Base-by-base conservation (phyloP, 2,888 invertebrate genomes). In the Melangyna quadrimaculata region DNA sequence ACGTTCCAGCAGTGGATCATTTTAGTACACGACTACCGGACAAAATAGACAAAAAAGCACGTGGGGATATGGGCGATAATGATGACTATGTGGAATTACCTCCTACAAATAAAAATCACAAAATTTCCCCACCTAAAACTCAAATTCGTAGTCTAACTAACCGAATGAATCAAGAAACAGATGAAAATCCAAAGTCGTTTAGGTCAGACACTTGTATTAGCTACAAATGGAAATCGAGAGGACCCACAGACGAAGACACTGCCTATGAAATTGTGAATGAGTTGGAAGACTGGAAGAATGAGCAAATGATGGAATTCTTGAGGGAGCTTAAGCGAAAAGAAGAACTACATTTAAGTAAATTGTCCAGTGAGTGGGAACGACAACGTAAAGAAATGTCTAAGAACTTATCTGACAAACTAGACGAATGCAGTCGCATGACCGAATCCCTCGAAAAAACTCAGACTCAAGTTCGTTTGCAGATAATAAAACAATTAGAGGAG, bases 211-310 rank as follows among this genome's bases (percentile, higher is more conserved):
- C 48, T 35, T 24, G 8, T n/a, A 32, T 69, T 1, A 35, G 12
- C 12, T 67, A 67, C 35, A 67, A 32, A 67, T 32, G 4, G 1
- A 43, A 45, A 65, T 17, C 29, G 0, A 10, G 22, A 48, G 24
- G n/a, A 24, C 7, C 17, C 10, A 9, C 22, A 37, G 1, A 22
- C 1, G 69, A 75, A 3, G 75, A 80, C n/a, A 0, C 45, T 1
- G 81, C 81, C 7, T 81, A 81, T 19, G 17, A 94, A 90, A 94
- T 94, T 88, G 93, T 96, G 0, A 93, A 94, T 40, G 95, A 96
- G 83, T 91, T 96, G 1, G 95, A 95, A 89, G 94, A 94, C 27
- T 96, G 96, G 96, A 96, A 96, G 89, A 94, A 94, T 83, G 93
- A 93, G 29, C 95, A 96, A 88, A 94, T 95, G 89, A 93, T 94